These are phyloP conservation scores for Andrena bucephala DNA, from an alignment of 2,888 invertebrate genomes.

Conservation along the genomic window DNA sequence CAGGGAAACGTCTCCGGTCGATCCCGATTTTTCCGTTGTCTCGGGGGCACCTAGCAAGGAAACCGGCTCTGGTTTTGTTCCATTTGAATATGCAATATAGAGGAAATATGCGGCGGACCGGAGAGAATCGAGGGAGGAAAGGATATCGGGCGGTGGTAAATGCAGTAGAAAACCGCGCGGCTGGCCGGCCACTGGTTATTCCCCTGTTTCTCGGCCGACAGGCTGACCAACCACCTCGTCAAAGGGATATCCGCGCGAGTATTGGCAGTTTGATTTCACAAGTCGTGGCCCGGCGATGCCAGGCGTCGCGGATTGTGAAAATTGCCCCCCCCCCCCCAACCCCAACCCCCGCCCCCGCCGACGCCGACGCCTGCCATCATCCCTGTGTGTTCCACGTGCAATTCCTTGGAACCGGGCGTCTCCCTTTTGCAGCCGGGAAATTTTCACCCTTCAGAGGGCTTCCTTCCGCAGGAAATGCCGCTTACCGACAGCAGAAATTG, in stretches of 20 bases:
- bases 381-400: not conserved
- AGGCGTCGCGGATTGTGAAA: not conserved
- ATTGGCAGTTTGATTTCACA: constrained; percentile 60
- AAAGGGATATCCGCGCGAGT: constrained; percentile 45
- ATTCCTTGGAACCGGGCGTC: not conserved
- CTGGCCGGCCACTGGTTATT: constrained; percentile 46
- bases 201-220: constrained; percentile 53
- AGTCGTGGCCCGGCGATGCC: constrained; percentile 5
- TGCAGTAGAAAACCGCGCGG: constrained; percentile 55
- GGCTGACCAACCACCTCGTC: constrained; percentile 32
- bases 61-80: constrained; percentile 41
- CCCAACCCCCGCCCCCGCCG: no score
- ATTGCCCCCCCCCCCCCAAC: not conserved
- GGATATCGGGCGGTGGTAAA: constrained; percentile 51
- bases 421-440: constrained; percentile 13
- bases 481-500: constrained; percentile 28
- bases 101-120: constrained; percentile 16
- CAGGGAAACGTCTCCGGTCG: not conserved
- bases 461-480: not conserved
- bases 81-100: constrained; percentile 54
- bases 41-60: not conserved
- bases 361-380: not conserved
- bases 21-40: constrained; percentile 23
- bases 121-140: constrained; percentile 43
- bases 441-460: constrained; percentile 14